Base-by-base conservation (phyloP, 2,113 vertebrate genomes). In the Alexandromys fortis region DNA sequence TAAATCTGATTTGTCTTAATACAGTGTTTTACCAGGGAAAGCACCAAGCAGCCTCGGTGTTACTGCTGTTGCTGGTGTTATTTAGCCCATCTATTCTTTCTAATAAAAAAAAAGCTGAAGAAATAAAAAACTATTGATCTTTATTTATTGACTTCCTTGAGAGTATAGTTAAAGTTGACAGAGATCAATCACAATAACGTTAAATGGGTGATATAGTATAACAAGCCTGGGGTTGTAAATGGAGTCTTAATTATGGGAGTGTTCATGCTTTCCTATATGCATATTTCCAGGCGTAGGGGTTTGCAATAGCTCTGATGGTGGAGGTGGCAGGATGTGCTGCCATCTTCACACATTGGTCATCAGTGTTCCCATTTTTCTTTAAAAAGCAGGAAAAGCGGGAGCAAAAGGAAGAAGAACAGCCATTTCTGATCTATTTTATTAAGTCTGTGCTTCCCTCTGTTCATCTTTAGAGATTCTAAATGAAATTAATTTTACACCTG, bases 171-270 rank as follows among this genome's bases (percentile, higher is more conserved):
- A 99, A 99, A 99, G 98, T 98, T 99, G 99, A 99, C 99, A 99
- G 98, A 98, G 99, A 99, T 99, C 99, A 99, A 99, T 99, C 99
- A 99, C 99, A 99, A 99, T 99, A 99, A 98, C 99, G 99, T 99
- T 99, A 99, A 99, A 99, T 99, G 98, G 98, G 99, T 99, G 98
- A 99, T 99, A 98, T 96, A 98, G 96, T 98, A 97, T 98, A 98
- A 98, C 98, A 98, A 94, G 97, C 93, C 96, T 96, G 90, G 85
- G 96, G 91, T 98, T 94, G 92, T 94, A 95, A 91, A 92, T 96
- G 86, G n/a, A 96, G 96, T 98, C 98, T 98, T 98, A 99, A 98
- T 98, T 98, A 98, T 82, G 38, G 95, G 92, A 98, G 97, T 22
- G 12, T 49, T 24, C 90, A 94, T 33, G 89, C 95, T 98, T 97